Conservation (phyloP, 1,140 invertebrate genomes). For the Cyclargus thomasi region DNA sequence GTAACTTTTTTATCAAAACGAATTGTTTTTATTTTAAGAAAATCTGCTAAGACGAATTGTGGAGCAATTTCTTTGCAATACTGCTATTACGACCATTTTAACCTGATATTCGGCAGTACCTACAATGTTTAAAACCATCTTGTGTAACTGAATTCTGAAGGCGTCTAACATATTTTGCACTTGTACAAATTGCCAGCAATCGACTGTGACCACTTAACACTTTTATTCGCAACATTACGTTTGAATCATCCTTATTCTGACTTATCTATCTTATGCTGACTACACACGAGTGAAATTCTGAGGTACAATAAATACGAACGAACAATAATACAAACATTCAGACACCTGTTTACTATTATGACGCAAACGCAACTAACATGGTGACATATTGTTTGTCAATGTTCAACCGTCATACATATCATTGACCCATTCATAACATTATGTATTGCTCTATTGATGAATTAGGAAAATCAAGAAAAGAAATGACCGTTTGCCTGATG, state of each 20-base stretch:
- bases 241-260: not conserved
- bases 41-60: no score
- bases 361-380: no score
- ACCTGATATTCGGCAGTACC: no score
- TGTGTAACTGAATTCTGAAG: not conserved
- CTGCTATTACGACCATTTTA: no score
- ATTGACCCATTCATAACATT: not conserved
- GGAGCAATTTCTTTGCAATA: no score
- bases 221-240: not conserved
- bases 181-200: not conserved
- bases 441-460: not conserved
- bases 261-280: not conserved
- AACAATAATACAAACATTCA: not conserved
- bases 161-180: not conserved
- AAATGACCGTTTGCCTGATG: not conserved
- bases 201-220: not conserved
- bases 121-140: no score
- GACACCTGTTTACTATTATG: no score
- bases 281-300: no score
- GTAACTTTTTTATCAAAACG: no score
- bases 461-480: not conserved
- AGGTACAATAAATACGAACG: not conserved
- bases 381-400: not conserved
- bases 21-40: no score
- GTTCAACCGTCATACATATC: not conserved